These are phyloP conservation scores for Zaprionus lineosus DNA, from an alignment of 2,888 invertebrate genomes.

Conservation along the genomic window DNA sequence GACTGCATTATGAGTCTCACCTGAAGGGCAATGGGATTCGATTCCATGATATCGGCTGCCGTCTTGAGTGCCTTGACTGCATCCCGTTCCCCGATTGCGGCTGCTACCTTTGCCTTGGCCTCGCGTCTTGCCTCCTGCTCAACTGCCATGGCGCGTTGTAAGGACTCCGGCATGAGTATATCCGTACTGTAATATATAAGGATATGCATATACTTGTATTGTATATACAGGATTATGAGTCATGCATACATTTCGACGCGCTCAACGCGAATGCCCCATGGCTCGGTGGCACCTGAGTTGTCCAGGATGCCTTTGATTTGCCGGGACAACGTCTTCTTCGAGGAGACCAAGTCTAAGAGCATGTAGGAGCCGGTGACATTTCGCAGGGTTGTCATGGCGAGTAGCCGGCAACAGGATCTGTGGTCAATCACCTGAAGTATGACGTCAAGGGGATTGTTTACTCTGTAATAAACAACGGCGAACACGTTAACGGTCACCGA, in stretches of 20 bases:
- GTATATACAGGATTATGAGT: neutral
- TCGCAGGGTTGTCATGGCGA: conserved; percentile 91
- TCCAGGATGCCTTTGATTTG: conserved; percentile 92
- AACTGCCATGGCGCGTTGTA: conserved; percentile 70
- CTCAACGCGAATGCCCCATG: conserved; percentile 96
- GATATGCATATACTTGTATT: neutral
- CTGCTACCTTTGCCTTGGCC: conserved; percentile 65
- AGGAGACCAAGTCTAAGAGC: conserved; percentile 94
- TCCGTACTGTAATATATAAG: conserved; percentile 47
- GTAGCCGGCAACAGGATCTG: conserved; percentile 87
- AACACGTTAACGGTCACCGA: conserved; percentile 96
- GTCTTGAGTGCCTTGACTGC: conserved; percentile 61
- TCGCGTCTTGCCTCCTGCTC: conserved; percentile 67
- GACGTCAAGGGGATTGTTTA: conserved; percentile 88
- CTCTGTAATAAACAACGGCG: conserved; percentile 91
- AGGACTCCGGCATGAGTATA: conserved; percentile 55
- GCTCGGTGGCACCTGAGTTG: conserved; percentile 88
- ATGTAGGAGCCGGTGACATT: conserved; percentile 95
- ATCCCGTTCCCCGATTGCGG: conserved; percentile 63
- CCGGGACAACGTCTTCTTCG: conserved; percentile 93
- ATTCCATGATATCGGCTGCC: conserved; percentile 63
- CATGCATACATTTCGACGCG: conserved; percentile 92
- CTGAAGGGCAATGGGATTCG: conserved; percentile 63
- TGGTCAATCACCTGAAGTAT: conserved; percentile 86
- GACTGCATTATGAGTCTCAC: conserved; percentile 22